Base-by-base conservation (phyloP, 2,113 vertebrate genomes). In the Xiphophorus maculatus region DNA sequence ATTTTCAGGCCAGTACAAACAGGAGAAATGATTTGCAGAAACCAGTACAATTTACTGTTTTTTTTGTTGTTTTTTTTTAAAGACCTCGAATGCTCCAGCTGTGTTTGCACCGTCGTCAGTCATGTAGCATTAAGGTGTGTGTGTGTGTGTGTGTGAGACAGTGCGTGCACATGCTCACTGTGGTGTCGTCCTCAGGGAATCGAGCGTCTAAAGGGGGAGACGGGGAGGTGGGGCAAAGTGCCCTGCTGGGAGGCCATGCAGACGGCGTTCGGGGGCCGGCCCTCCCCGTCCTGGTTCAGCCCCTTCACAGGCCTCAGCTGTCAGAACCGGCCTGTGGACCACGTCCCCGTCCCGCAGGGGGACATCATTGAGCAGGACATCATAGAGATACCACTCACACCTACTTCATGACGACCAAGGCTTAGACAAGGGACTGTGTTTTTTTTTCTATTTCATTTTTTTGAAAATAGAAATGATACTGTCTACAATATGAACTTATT, bases 161-260 rank as follows among this genome's bases (percentile, higher is more conserved):
- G 2, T 84, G 0, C 8, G n/a, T 66, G 69, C 63, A 69, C 29
- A 25, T 17, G 25, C 37, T 79, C 40, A 65, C 25, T 73, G 33
- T 66, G 68, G 30, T 87, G 62, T 93, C 75, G 64, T 84, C 91
- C 85, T n/a, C 93, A 99, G 98, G 96, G 95, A 42, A 99, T 99
- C 3, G 97, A 99, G 82, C 95, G 96, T 61, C 95, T 99, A 73
- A 97, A 99, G 79, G 94, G 96, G 1, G 95, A 98, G 89, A 90
- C 93, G 3, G 95, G 95, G 5, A 95, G 91, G 13, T 96, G 97
- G 96, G 93, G 93, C 87, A 96, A 83, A 90, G 84, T 66, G 13
- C 76, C 92, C 0, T 93, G 94, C 84, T 96, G 97, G 96, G 93
- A 95, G 80, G 93, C 94, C 7, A 91, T 97, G 91, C 91, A 94